Conservation (phyloP, 2,797 vertebrate genomes). For the Paguma larvata region DNA sequence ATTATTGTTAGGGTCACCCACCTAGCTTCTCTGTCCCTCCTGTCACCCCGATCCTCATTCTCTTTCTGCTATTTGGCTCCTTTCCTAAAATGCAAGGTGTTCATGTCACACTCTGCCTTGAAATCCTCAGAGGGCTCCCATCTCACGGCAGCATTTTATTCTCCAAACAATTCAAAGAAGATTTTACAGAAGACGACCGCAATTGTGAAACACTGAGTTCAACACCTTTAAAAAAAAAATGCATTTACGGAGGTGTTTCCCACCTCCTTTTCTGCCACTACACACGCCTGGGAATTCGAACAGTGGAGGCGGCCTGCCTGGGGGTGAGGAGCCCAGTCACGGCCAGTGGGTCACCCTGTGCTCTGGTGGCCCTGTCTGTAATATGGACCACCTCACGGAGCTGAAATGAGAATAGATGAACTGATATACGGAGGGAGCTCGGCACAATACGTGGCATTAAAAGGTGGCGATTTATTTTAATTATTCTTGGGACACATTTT, state of each 20-base stretch:
- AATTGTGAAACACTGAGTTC: not conserved
- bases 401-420: not conserved
- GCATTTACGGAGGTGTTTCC: not conserved
- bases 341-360: not conserved
- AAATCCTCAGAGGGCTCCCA: not conserved
- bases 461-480: not conserved
- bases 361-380: too few relatives aligned
- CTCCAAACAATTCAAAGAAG: not conserved
- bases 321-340: not conserved
- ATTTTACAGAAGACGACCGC: not conserved
- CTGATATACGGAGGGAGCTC: fast-evolving
- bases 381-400: fast-evolving
- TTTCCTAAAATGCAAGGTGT: not conserved
- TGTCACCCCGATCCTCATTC: not conserved
- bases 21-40: not conserved
- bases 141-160: not conserved
- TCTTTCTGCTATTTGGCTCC: not conserved
- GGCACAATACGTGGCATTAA: fast-evolving
- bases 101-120: not conserved
- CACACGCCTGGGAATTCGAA: not conserved
- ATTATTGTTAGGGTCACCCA: not conserved
- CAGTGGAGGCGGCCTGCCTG: fast-evolving
- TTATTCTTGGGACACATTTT: not conserved
- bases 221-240: not conserved
- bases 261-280: not conserved